Conservation (phyloP, 2,113 vertebrate genomes). For the Myotis yumanensis region DNA sequence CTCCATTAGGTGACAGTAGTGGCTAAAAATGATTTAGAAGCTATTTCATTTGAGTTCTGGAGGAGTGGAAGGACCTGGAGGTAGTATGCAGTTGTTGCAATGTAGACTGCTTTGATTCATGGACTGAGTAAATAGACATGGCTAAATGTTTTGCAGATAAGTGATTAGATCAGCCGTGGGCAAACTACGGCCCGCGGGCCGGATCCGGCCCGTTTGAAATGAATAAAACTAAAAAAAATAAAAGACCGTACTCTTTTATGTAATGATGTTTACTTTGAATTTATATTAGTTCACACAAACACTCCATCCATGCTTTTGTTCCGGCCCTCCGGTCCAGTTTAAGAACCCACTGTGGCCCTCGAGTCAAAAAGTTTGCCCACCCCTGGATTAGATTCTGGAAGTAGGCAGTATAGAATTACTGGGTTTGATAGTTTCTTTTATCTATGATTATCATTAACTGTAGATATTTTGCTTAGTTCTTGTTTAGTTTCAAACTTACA, state of each 20-base stretch:
- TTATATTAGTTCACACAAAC: no score
- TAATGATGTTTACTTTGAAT: no score
- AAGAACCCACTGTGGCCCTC: no score
- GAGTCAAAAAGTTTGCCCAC: no score
- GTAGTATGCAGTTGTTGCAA: neutral
- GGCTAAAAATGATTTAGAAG: neutral
- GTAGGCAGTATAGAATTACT: neutral
- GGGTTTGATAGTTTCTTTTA: neutral
- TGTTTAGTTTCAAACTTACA: constrained; percentile 37
- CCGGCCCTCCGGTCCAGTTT: no score
- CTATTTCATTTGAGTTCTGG: neutral
- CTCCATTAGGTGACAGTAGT: neutral
- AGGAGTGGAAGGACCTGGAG: neutral
- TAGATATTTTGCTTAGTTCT: constrained; percentile 16
- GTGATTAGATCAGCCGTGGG: neutral
- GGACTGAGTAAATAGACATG: neutral
- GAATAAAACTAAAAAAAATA: no score
- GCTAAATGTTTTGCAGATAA: neutral
- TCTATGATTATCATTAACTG: constrained; percentile 7
- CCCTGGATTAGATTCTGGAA: neutral
- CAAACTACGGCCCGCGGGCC: no score
- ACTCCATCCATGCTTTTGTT: no score
- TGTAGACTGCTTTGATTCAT: neutral
- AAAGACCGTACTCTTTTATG: no score
- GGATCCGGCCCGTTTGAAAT: no score